Base-by-base conservation (phyloP, 1,140 invertebrate species). In the Cylas formicarius region DNA sequence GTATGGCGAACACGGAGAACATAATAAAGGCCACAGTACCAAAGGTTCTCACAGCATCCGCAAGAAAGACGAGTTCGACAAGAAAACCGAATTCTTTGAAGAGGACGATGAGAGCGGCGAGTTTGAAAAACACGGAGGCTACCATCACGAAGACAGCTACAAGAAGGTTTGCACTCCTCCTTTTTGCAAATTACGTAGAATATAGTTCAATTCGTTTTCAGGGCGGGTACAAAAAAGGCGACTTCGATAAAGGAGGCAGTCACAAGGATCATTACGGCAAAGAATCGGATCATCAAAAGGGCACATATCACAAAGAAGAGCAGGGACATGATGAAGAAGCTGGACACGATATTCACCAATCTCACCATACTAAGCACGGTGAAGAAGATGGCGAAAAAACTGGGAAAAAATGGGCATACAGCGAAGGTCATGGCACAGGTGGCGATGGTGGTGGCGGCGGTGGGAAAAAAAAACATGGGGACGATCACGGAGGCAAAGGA, bases 21-120 rank as follows among this genome's bases (percentile, higher is more conserved):
- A 82, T 44, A 73, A 75, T 9, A 81, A 83, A 61, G 80, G 80
- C 0, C 77, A 82, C 61, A 80, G 74, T 55, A 82, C 80, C 0
- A 81, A 82, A 60, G 81, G 81, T 5, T 75, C 77, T 51, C 81
- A 82, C 52, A 80, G 78, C 50, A 73, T 82, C 19, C 78, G 80
- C 55, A 82, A 82, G 56, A 82, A 81, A 58, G 78, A 84, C 44
- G 80, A 82, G 52, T 84, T 81, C 53, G 76, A 81, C 48, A 83
- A 82, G 60, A 80, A 78, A 45, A 74, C 80, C 8, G 77, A 82
- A 53, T 83, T 83, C 68, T 82, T 78, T 48, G 80, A 83, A 49
- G 80, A 83, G 56, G 75, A 76, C 50, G 74, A 81, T 23, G 79
- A 81, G 45, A 76, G 72, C 10, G 74, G 68, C 2, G 75, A 78